Percentiles rank a stretch among this genome's conserved stretches.
These are phyloP conservation scores for Discoglossus pictus DNA, from an alignment of 2,797 vertebrate species.

Conservation along the genomic window DNA sequence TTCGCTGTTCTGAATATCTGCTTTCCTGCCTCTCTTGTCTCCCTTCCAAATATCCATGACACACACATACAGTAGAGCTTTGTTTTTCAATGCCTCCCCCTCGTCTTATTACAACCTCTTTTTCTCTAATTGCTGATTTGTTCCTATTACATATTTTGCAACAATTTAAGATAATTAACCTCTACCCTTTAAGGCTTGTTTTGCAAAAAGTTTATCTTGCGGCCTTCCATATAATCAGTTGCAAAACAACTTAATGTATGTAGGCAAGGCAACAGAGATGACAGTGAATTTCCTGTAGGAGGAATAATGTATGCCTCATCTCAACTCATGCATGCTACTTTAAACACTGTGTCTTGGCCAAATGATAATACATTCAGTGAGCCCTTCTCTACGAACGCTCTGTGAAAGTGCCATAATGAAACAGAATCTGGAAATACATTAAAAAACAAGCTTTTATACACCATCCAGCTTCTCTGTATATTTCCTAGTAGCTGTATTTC, in stretches of 20 bases:
- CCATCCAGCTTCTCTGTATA: slow-evolving; percentile 29
- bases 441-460: slow-evolving; percentile 42
- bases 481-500: slow-evolving; percentile 24
- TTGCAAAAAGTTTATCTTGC: slow-evolving; percentile 47
- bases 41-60: slow-evolving; percentile 25
- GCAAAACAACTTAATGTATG: slow-evolving; percentile 57
- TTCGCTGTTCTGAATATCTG: slow-evolving; percentile 21
- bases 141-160: slow-evolving; percentile 38
- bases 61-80: slow-evolving; percentile 18
- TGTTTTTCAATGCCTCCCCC: slow-evolving; percentile 12
- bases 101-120: slow-evolving; percentile 6
- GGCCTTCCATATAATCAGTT: slow-evolving; percentile 52
- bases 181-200: slow-evolving; percentile 45
- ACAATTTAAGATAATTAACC: slow-evolving; percentile 42
- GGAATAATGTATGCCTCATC: slow-evolving; percentile 52
- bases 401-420: slow-evolving; percentile 51
- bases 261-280: slow-evolving; percentile 54
- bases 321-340: slow-evolving; percentile 44
- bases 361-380: slow-evolving; percentile 54
- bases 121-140: slow-evolving; percentile 37
- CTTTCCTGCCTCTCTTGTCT: slow-evolving; percentile 31
- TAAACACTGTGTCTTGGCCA: slow-evolving; percentile 55
- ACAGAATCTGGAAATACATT: slow-evolving; percentile 37
- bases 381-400: slow-evolving; percentile 49
- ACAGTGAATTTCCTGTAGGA: slow-evolving; percentile 56